Percentiles rank a stretch among this genome's conserved stretches.
Evolutionary conservation across 53 echinoderm and acorn worm genomes (phyloP).

Genomic region (Holothuria leucospilota): DNA sequence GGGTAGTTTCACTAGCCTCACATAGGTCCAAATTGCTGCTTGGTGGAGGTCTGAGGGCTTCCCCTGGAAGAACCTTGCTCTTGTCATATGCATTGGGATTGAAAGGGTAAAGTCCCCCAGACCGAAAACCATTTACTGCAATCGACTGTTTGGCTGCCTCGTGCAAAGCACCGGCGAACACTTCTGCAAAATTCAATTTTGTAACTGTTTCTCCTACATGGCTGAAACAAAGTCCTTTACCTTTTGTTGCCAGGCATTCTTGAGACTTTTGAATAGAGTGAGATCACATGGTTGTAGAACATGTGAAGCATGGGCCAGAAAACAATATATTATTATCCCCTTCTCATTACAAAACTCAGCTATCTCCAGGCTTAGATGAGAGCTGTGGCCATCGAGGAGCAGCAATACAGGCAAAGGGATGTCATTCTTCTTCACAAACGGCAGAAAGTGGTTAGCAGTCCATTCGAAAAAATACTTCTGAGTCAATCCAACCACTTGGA

Average conservation of each 20-base stretch:
- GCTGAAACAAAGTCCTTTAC: too few species aligned
- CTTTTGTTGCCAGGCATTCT: conserved; percentile 50
- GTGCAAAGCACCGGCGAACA: too few species aligned
- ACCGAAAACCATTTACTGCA: too few species aligned
- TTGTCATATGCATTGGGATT: too few species aligned
- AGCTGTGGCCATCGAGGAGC: conserved; percentile 63
- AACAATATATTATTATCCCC: conserved; percentile 57
- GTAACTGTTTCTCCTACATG: too few species aligned
- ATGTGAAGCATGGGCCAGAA: conserved; percentile 62
- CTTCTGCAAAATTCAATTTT: too few species aligned
- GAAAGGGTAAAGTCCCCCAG: too few species aligned
- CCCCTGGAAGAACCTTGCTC: too few species aligned
- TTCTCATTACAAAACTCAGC: conserved; percentile 52
- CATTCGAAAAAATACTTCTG: conserved; percentile 43
- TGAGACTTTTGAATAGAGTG: conserved; percentile 53
- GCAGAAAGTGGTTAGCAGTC: conserved; percentile 47
- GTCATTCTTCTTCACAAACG: not conserved
- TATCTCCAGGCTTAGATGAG: conserved; percentile 52
- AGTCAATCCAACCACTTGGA: conserved; percentile 43
- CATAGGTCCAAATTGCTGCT: too few species aligned
- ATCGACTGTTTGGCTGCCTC: too few species aligned
- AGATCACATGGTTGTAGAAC: conserved; percentile 71
- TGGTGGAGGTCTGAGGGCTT: too few species aligned
- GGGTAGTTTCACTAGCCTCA: too few species aligned
- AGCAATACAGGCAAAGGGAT: conserved; percentile 51